phyloP scores from a whole-genome alignment of 2,797 vertebrate species.

The Sebastes diploproa region DNA sequence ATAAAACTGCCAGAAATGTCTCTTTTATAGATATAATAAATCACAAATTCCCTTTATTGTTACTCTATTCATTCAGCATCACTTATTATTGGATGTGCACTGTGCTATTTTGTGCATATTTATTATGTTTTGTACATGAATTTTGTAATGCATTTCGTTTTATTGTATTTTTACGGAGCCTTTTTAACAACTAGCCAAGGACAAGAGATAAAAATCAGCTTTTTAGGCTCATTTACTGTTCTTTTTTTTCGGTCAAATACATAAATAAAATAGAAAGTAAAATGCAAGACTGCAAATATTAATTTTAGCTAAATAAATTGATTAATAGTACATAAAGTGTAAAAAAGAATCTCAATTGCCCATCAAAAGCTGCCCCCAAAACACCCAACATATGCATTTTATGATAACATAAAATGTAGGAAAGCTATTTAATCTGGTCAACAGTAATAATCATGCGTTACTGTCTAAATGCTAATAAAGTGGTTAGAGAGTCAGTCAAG shows the following conservation, averaged over 20 bases:
- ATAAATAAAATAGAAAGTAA: too few relatives aligned
- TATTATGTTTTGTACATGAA: background rate
- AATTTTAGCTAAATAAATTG: background rate
- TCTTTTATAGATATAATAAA: background rate
- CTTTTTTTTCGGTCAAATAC: background rate
- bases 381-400: background rate
- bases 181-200: background rate
- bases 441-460: background rate
- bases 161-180: background rate
- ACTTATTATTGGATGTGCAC: background rate
- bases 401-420: background rate
- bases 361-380: background rate
- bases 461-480: background rate
- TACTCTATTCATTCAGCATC: background rate
- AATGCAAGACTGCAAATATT: too few relatives aligned
- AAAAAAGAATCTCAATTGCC: background rate
- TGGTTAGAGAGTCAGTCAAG: background rate
- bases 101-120: background rate
- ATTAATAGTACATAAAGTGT: background rate
- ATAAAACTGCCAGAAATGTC: background rate
- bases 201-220: background rate
- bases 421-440: background rate
- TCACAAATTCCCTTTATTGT: background rate
- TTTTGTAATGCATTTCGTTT: background rate
- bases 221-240: background rate